Evolutionary conservation across 2,797 vertebrate species (phyloP).

Genomic region (Zalophus californianus): DNA sequence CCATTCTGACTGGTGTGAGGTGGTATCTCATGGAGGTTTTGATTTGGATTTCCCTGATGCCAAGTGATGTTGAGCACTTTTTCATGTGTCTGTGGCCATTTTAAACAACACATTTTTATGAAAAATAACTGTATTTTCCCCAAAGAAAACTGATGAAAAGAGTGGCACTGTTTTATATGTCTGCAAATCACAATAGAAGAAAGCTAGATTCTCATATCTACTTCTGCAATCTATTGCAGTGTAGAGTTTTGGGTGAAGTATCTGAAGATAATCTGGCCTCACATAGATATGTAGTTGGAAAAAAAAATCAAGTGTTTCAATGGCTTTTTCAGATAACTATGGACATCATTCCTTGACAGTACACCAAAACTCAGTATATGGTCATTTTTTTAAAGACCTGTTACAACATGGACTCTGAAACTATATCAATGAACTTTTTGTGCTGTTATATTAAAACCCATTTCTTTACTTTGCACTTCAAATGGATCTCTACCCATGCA

Average conservation of each 20-base stretch:
- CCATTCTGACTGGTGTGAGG: no score
- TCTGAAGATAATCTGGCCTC: not conserved
- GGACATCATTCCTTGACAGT: constrained; percentile 3
- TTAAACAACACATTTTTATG: not conserved
- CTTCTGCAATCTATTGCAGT: not conserved
- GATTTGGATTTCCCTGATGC: no score
- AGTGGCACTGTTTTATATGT: not conserved
- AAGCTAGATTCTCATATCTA: not conserved
- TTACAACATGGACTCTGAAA: not conserved
- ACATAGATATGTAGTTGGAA: not conserved
- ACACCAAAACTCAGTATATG: not conserved
- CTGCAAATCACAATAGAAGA: not conserved
- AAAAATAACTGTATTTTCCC: not conserved
- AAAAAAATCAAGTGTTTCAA: not conserved
- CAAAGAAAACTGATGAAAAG: not conserved
- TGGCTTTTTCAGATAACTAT: not conserved
- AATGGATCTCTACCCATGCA: not conserved
- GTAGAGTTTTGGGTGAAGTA: not conserved
- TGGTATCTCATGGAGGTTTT: no score
- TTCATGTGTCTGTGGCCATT: no score
- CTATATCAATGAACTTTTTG: not conserved
- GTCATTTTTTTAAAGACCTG: not conserved
- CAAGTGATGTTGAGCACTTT: no score
- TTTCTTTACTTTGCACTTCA: not conserved
- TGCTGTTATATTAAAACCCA: not conserved